Percentiles rank a stretch among this genome's conserved stretches.
These are phyloP conservation scores for Rhinichthys osculus DNA, from an alignment of 2,797 vertebrate species.

Conservation along the genomic window DNA sequence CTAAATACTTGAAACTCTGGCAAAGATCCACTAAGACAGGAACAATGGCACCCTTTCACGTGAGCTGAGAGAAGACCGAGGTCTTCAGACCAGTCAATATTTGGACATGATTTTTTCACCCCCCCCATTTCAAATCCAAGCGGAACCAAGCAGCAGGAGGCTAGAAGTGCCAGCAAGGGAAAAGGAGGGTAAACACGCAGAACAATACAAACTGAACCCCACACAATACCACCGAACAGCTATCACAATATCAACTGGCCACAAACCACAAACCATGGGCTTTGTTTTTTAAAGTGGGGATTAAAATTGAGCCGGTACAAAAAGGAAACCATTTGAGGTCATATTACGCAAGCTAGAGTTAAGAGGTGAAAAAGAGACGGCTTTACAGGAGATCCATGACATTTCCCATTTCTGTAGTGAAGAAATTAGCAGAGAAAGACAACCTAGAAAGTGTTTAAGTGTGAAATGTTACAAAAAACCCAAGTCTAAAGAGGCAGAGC, in stretches of 20 bases:
- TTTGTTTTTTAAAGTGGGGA: constrained; percentile 79
- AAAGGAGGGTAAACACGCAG: constrained; percentile 75
- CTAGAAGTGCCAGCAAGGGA: constrained; percentile 66
- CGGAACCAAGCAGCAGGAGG: constrained; percentile 74
- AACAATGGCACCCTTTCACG: constrained; percentile 86
- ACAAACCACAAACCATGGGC: constrained; percentile 67
- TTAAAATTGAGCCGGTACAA: constrained; percentile 72
- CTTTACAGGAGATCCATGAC: constrained; percentile 45
- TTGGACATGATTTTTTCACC: constrained; percentile 78
- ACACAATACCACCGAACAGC: constrained; percentile 74
- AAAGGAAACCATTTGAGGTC: constrained; percentile 65
- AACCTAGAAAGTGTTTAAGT: constrained; percentile 31
- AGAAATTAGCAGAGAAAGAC: constrained; percentile 36
- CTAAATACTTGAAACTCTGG: constrained; percentile 76
- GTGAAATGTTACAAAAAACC: constrained; percentile 31
- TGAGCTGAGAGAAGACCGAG: constrained; percentile 74
- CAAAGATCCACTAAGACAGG: constrained; percentile 77
- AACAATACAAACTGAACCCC: constrained; percentile 73
- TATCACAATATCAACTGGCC: constrained; percentile 75
- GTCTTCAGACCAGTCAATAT: constrained; percentile 85
- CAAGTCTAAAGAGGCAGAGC: not conserved
- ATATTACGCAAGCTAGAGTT: constrained; percentile 51
- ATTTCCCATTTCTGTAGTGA: constrained; percentile 45
- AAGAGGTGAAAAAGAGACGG: constrained; percentile 54
- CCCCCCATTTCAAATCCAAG: constrained; percentile 75